Evolutionary conservation across 2,113 vertebrate genomes (phyloP), one percentile per base, ranked within the genome.

Genomic region (Macrotus californicus): DNA sequence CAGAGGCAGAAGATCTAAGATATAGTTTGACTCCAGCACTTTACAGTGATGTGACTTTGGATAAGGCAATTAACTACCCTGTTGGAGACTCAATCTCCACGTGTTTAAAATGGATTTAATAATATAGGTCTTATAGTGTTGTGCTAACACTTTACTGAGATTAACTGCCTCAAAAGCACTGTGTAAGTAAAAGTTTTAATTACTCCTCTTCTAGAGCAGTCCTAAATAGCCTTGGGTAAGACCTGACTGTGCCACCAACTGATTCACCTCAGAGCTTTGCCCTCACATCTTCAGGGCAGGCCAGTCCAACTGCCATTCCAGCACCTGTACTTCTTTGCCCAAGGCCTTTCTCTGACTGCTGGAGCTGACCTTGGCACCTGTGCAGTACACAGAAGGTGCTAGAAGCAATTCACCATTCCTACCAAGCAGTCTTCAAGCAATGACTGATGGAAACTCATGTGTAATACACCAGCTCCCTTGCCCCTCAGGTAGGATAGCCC

Each of bases 221-320:
- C 22, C 22, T 67, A n/a, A 77, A 26, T 80, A 79, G 76, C 87
- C 11, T 7, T 48, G 7, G 22, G 22, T 1, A 31, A 59, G 8
- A 8, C 11, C 24, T 29, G 1, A 24, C 12, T 83, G 5, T 6
- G 18, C 1, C 26, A 66, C 39, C 1, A 0, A 10, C n/a, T 52
- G 4, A 69, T 10, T 50, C 2, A 22, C 6, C 39, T 13, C 24
- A 21, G 5, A 21, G 4, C 31, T 18, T 59, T 83, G 29, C 16
- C 67, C 16, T 54, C 18, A 41, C 2, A 81, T 22, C 29, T 46
- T 61, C 43, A 91, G 31, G 21, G 4, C 3, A 26, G 79, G 54
- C 13, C 0, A 13, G 14, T n/a, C 15, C 16, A 26, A 34, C 19
- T 11, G 14, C 15, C 26, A 80, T 15, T 12, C 5, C 41, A 43